Conservation (phyloP, 92 coral and sea anemone species). For the Epizoanthus scotinus region DNA sequence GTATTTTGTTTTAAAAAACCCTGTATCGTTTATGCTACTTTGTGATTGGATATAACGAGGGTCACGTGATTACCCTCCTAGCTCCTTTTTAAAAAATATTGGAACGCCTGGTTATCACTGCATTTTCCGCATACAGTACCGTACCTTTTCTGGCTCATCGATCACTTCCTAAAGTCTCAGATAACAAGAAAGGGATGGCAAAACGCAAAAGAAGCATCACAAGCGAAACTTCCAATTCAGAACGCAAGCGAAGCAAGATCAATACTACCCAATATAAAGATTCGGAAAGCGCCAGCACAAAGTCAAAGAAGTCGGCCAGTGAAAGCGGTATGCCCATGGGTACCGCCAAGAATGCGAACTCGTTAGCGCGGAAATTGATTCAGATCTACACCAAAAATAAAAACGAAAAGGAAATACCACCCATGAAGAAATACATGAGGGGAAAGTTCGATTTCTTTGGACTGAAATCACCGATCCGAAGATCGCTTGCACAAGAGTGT, state of each 20-base stretch:
- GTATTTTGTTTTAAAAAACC: too few species aligned
- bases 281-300: background rate
- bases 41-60: too few species aligned
- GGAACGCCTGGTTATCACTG: too few species aligned
- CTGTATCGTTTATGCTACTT: too few species aligned
- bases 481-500: slow-evolving; percentile 63
- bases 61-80: too few species aligned
- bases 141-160: too few species aligned
- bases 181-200: slow-evolving; percentile 1
- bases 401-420: slow-evolving; percentile 59
- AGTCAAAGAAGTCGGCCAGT: background rate
- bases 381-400: slow-evolving; percentile 59
- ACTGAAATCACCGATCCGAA: slow-evolving; percentile 72
- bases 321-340: slow-evolving; percentile 12
- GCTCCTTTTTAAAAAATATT: too few species aligned
- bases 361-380: slow-evolving; percentile 56
- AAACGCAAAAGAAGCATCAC: slow-evolving; percentile 23
- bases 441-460: slow-evolving; percentile 90
- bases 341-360: slow-evolving; percentile 11
- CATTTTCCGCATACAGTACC: too few species aligned
- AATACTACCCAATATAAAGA: background rate
- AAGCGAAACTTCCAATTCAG: background rate
- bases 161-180: too few species aligned
- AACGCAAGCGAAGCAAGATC: slow-evolving; percentile 24
- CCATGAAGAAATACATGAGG: slow-evolving; percentile 95